phyloP scores from a whole-genome alignment of 2,113 vertebrate species.

The Lates calcarifer region DNA sequence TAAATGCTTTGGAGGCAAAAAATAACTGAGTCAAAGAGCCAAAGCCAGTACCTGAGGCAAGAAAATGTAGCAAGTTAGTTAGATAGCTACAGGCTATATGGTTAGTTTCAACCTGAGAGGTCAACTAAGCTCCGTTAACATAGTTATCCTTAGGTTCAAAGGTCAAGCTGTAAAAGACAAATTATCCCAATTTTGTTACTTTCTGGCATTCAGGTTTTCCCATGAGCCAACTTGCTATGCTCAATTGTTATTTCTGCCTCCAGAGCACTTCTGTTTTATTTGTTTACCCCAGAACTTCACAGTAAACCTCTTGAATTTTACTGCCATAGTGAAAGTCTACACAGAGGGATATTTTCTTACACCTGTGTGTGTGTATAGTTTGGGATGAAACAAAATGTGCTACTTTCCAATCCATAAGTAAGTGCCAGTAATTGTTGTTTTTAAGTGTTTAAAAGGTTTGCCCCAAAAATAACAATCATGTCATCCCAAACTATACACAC shows the following conservation, averaged over 20 bases:
- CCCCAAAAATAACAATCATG: not conserved
- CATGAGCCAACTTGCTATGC: not conserved
- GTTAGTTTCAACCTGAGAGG: not conserved
- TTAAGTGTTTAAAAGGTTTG: not conserved
- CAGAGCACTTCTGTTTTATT: not conserved
- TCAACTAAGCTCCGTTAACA: not conserved
- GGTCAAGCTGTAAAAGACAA: not conserved
- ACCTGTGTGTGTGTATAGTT: not conserved
- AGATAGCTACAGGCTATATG: not conserved
- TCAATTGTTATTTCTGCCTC: not conserved
- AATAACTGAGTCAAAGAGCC: constrained; percentile 1
- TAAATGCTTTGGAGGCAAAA: constrained; percentile 21
- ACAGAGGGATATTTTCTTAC: not conserved
- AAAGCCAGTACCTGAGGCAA: not conserved
- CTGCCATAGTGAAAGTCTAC: not conserved
- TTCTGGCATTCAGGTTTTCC: not conserved
- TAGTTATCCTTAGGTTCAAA: not conserved
- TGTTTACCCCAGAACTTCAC: not conserved
- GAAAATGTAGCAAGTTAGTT: not conserved
- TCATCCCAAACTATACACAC: not conserved
- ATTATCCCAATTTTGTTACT: not conserved
- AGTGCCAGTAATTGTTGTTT: constrained; percentile 1
- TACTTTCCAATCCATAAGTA: not conserved
- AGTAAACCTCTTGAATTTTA: not conserved
- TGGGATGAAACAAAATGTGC: not conserved